These are phyloP conservation scores for Lagopus muta DNA, from an alignment of 2,113 vertebrate genomes.

Conservation along the genomic window DNA sequence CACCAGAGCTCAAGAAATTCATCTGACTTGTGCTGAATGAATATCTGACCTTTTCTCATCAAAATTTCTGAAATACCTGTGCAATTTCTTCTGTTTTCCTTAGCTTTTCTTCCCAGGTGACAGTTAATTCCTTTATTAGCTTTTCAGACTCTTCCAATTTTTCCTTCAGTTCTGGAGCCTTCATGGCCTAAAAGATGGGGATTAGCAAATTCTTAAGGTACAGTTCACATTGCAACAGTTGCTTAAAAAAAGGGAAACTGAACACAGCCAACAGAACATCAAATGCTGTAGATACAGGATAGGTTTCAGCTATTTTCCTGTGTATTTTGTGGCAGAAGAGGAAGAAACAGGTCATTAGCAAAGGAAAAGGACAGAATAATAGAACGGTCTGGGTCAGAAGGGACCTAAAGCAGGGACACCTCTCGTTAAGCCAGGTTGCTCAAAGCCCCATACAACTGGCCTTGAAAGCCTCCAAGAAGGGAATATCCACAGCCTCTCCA, in stretches of 20 bases:
- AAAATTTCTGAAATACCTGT: conserved; percentile 81
- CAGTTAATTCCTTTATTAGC: conserved; percentile 94
- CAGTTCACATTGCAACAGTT: background rate
- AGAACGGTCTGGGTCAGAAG: no score
- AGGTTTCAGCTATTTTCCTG: background rate
- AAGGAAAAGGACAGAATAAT: background rate
- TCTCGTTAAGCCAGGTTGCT: no score
- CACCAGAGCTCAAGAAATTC: background rate
- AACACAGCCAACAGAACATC: background rate
- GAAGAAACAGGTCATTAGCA: background rate
- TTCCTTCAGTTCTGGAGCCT: conserved; percentile 96
- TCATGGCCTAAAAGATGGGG: conserved; percentile 87
- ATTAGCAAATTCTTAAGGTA: background rate
- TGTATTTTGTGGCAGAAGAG: background rate
- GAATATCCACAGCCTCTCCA: no score
- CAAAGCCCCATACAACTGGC: no score
- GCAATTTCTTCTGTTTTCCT: conserved; percentile 98
- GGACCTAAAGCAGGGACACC: no score
- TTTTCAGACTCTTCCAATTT: conserved; percentile 98
- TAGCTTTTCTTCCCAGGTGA: conserved; percentile 98
- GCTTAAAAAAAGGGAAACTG: background rate
- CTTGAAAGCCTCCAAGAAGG: no score
- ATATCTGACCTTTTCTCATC: background rate
- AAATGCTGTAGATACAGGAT: background rate
- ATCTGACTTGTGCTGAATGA: background rate